Base-by-base conservation (phyloP, 2,797 vertebrate genomes). In the Halcyon badia region DNA sequence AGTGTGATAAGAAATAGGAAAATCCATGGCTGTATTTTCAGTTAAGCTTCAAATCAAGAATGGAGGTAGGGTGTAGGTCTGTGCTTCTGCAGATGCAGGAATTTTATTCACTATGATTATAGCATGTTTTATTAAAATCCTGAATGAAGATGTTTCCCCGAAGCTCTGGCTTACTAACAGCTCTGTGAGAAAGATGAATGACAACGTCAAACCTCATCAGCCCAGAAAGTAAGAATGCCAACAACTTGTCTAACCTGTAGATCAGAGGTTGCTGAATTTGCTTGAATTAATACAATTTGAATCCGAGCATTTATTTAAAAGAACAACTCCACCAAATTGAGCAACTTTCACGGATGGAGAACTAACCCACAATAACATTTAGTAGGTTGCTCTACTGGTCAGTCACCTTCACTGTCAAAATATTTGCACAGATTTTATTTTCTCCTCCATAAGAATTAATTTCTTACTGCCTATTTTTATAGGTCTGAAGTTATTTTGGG, bases 211-310 rank as follows among this genome's bases (percentile, higher is more conserved):
- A 35, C 44, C 76, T 61, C 80, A 57, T 71, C 69, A 91, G 44
- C 35, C 61, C 72, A 57, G 85, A 83, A 91, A 94, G 15, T 11
- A 90, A 72, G 44, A 91, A 91, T 65, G 54, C 33, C 42, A 81
- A 37, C 42, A 87, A 90, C 91, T 80, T 69, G 91, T 71, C 87
- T 91, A 95, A 94, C 94, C 85, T 86, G 95, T 83, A 81, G 26
- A 86, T 88, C 69, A 86, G 69, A 95, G 35, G 62, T 44, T 66
- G 71, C 42, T 87, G 35, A 33, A 87, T 92, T 94, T 4, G 3
- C 78, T 57, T 78, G 64, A 90, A 77, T 57, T 90, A 94, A 83
- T 25, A 75, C 64, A 57, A 26, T 71, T 58, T 69, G 78, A 90
- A 89, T 80, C 18, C 12, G 14, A 77, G 60, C 9, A 16, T 83